Evolutionary conservation across 2,797 vertebrate genomes (phyloP).

Genomic region (Clarias fuscus): DNA sequence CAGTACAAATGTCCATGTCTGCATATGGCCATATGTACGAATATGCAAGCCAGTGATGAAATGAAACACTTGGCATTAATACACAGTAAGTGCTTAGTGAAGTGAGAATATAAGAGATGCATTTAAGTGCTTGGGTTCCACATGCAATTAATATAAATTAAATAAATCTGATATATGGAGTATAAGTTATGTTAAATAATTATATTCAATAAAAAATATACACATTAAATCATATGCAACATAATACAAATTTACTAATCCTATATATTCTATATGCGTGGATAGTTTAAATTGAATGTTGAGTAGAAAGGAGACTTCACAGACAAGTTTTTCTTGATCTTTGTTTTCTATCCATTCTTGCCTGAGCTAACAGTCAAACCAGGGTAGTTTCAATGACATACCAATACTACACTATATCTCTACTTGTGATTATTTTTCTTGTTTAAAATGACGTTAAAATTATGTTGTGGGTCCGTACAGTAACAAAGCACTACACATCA

Average conservation of each 20-base stretch:
- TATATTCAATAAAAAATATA: not conserved
- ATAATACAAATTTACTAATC: not conserved
- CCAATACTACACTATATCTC: not conserved
- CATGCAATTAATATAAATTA: not conserved
- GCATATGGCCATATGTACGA: conserved; percentile 64
- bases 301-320: not conserved
- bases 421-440: not conserved
- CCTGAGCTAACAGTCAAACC: conserved; percentile 25
- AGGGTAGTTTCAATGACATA: conserved; percentile 10
- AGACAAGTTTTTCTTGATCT: not conserved
- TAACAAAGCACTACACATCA: conserved; percentile 13
- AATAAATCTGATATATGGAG: not conserved
- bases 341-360: not conserved
- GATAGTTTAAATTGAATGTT: not conserved
- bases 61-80: conserved; percentile 30
- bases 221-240: not conserved
- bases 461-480: not conserved
- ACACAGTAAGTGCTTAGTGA: not conserved
- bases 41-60: conserved; percentile 43
- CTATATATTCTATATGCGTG: not conserved
- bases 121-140: conserved; percentile 14
- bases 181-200: not conserved
- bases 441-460: not conserved
- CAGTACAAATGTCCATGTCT: conserved; percentile 33
- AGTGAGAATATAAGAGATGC: not conserved